Conservation (phyloP, 2,888 invertebrate genomes). For the Plagiodera versicolora region DNA sequence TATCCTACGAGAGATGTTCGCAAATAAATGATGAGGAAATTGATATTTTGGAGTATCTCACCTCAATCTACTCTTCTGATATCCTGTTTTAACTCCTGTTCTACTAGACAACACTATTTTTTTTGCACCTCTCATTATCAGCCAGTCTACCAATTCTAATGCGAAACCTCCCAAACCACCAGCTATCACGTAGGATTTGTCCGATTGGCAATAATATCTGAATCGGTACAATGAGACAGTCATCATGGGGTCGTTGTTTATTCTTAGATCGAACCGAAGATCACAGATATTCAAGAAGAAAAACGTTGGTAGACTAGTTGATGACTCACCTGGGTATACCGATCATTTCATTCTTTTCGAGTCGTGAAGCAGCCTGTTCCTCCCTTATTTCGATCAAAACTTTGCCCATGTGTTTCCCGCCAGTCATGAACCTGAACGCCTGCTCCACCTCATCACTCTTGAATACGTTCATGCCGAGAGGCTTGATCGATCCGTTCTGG, state of each 20-base stretch:
- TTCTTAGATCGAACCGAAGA: no score
- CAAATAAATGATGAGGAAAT: no score
- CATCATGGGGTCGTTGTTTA: no score
- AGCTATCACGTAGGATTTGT: constrained; percentile 64
- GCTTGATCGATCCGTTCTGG: constrained; percentile 56
- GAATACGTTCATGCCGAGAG: constrained; percentile 68
- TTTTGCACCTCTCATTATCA: constrained; percentile 77
- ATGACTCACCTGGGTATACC: constrained; percentile 13
- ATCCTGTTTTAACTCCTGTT: constrained; percentile 78
- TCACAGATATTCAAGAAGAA: no score
- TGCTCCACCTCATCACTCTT: constrained; percentile 64
- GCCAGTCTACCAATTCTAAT: constrained; percentile 84
- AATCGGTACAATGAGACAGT: no score
- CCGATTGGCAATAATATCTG: constrained; percentile 59
- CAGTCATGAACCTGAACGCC: constrained; percentile 68
- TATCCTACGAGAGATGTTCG: constrained; percentile 58
- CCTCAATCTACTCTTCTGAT: constrained; percentile 62
- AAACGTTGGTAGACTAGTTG: no score
- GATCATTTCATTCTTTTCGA: constrained; percentile 3
- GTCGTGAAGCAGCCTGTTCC: constrained; percentile 36
- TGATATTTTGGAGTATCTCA: neutral
- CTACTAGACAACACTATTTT: constrained; percentile 80
- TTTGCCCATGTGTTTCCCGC: constrained; percentile 83
- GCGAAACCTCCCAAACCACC: constrained; percentile 93
- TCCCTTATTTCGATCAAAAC: constrained; percentile 52